These are phyloP conservation scores for Drosophila baimaii DNA, from an alignment of 1,140 invertebrate species.

Conservation along the genomic window DNA sequence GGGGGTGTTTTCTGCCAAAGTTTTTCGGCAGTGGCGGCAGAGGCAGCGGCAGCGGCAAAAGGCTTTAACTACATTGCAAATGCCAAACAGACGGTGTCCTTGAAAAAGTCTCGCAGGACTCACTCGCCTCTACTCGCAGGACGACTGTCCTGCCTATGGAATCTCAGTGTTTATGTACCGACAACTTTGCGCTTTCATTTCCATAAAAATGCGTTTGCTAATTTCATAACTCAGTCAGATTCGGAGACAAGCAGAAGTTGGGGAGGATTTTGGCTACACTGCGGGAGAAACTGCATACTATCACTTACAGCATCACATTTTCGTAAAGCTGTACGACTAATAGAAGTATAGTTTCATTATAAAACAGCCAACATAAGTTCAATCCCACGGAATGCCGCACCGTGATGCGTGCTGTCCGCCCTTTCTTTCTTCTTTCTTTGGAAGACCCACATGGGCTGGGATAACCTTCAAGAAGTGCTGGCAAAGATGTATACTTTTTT, in stretches of 20 bases:
- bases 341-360: too few species aligned
- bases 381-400: too few species aligned
- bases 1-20: conserved; percentile 36
- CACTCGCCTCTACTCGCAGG: background rate
- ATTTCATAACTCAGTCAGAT: conserved; percentile 68
- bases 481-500: too few species aligned
- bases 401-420: too few species aligned
- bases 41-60: conserved; percentile 51
- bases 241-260: too few species aligned
- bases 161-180: conserved; percentile 48
- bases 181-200: conserved; percentile 69
- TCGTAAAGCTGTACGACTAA: too few species aligned
- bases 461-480: too few species aligned
- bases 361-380: background rate
- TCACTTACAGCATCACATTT: background rate
- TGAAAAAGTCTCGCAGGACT: conserved; percentile 65
- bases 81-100: conserved; percentile 77
- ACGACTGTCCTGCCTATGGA: conserved; percentile 39
- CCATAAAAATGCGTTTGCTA: conserved; percentile 79
- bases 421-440: too few species aligned
- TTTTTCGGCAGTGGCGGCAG: conserved; percentile 55
- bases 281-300: background rate
- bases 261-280: background rate
- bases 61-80: conserved; percentile 76
- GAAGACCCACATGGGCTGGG: background rate